These are phyloP conservation scores for Fragum fragum DNA, from an alignment of 2,888 invertebrate species.

Conservation along the genomic window DNA sequence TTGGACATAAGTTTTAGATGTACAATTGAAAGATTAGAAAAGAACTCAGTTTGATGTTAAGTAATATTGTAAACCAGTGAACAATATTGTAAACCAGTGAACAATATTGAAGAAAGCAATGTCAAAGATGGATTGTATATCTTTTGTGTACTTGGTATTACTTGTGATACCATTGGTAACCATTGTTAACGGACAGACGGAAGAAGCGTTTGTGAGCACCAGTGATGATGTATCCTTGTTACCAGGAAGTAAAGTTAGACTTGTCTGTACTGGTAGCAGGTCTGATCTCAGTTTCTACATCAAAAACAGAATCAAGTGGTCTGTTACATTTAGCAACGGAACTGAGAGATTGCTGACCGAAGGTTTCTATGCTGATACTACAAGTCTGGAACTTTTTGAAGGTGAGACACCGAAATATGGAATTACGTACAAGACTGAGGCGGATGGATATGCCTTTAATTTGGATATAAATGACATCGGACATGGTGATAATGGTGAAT, in stretches of 20 bases:
- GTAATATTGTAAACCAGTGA: background rate
- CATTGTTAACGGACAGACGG: background rate
- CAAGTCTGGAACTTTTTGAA: constrained; percentile 7
- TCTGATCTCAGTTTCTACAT: constrained; percentile 24
- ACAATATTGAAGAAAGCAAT: background rate
- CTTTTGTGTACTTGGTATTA: background rate
- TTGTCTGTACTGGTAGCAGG: constrained; percentile 20
- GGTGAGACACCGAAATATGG: constrained; percentile 11
- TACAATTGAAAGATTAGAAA: no score
- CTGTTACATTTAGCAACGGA: constrained; percentile 19
- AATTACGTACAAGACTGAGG: constrained; percentile 17
- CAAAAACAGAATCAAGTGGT: constrained; percentile 22
- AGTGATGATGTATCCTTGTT: constrained; percentile 20
- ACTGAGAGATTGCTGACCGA: constrained; percentile 16
- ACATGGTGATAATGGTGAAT: constrained; percentile 13
- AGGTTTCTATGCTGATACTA: constrained; percentile 15
- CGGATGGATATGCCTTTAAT: constrained; percentile 14
- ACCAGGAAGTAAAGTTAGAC: background rate
- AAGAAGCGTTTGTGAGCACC: constrained; percentile 10
- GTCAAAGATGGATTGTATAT: background rate
- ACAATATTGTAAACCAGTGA: no score
- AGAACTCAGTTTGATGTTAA: no score
- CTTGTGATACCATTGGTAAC: background rate
- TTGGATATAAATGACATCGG: constrained; percentile 11
- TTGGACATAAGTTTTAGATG: background rate